Evolutionary conservation across 2,113 vertebrate genomes (phyloP).

Genomic region (cat (Felis catus)): F.catus_Fca126_mat1.0 CM031411.1:57551001-57551500

Average conservation of each 20-base stretch:
- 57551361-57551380: background rate
- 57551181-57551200: constrained; percentile 79
- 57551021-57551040: background rate
- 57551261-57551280: background rate
- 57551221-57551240: constrained; percentile 62
- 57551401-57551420: constrained; percentile 32
- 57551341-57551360: background rate
- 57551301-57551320: background rate
- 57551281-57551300: background rate
- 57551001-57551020: background rate
- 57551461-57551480: constrained; percentile 9
- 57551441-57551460: background rate
- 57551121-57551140: constrained; percentile 68
- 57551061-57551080: background rate
- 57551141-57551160: constrained; percentile 70
- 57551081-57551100: constrained; percentile 64
- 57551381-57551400: background rate
- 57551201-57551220: constrained; percentile 66
- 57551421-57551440: background rate
- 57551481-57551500: constrained; percentile 8
- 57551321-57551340: background rate
- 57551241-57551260: too few relatives aligned
- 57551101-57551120: constrained; percentile 67
- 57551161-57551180: constrained; percentile 79
- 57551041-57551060: background rate